Evolutionary conservation across 2,888 invertebrate species (phyloP), one percentile per base, ranked within the genome.

Genomic region (Tenthredo distinguenda): DNA sequence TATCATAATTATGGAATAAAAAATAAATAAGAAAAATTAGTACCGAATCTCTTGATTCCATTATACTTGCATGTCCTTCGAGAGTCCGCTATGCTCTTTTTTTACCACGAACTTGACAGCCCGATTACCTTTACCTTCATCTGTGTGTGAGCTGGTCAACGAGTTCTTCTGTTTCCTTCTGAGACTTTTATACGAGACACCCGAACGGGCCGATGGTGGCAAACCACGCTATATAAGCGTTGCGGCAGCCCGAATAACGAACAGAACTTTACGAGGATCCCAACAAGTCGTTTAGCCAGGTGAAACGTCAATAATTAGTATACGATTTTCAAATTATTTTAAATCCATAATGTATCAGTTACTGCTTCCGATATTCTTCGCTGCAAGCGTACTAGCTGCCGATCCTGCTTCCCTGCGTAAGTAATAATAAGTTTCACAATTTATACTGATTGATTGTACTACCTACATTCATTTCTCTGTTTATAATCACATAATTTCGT

Each of bases 161-260:
- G 40, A 81, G 81, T 81, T 81, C 81, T n/a, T 62, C 62, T 62
- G 37, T 62, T 55, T 62, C 58, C 0, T 81, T 34, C 34, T 50
- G 81, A 40, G 6, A 62, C 21, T 58, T 34, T 18, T 62, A 40
- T 81, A 40, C 21, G 18, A n/a, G n/a, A 81, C 1, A 62, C 21
- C 37, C 62, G 58, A 40, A 40, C 37, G 40, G 21, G 18, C 10
- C 21, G 62, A 62, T 58, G 81, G 81, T 40, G 37, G 81, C n/a
- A 6, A 58, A 77, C n/a, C 58, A 26, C 40, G 62, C 62, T 81
- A 81, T 81, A 81, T 81, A 81, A 81, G 62, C 34, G 18, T 81
- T 21, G 40, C 37, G 34, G 26, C 21, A 26, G 9, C 18, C 62
- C 40, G 40, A 18, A 37, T 58, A 12, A 10, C 40, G 37, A 81